Evolutionary conservation across 1,140 invertebrate species (phyloP), one percentile per base, ranked within the genome.

Genomic region (Drosophila pruinosa): DNA sequence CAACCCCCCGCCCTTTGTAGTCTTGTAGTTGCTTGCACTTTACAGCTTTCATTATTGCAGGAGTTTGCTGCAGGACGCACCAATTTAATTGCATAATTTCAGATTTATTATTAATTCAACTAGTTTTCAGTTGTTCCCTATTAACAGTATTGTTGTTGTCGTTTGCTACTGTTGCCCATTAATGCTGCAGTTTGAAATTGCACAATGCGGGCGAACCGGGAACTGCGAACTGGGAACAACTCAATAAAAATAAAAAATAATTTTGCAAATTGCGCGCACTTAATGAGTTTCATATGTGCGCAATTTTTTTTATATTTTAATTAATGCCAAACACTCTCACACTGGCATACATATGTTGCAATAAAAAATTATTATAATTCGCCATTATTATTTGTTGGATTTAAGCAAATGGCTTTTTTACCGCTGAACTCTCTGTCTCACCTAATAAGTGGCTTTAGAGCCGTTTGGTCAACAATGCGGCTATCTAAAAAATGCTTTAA

Each of bases 181-280:
- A 74, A 74, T 59, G 48, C 47, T 39, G 53, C 36, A 26, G 69
- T 59, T 69, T 63, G 57, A 56, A 68, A 73, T 73, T 43, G 57
- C 59, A 19, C 34, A 15, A 56, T 36, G 45, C 57, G 39, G 50
- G 48, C 62, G 24, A 39, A 56, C 50, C 41, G 67, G 24, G 77
- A 65, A 54, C 68, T n/a, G n/a, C n/a, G n/a, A 39, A 56, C 50
- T 45, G 67, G 24, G 77, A 65, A 54, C 68, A 48, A 75, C 65
- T 81, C 81, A 78, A 86, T 86, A 83, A 83, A 82, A 82, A 82
- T 82, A 81, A 70, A 80, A 81, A 82, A 80, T 81, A 65, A 86
- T 88, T 81, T 81, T 64, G 73, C 63, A 75, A 88, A 81, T 70
- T 86, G 81, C 47, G 43, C 64, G 3, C 70, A 72, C 63, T 81